phyloP scores from a whole-genome alignment of 1,140 invertebrate species.

The Drosophila biarmipes region DNA sequence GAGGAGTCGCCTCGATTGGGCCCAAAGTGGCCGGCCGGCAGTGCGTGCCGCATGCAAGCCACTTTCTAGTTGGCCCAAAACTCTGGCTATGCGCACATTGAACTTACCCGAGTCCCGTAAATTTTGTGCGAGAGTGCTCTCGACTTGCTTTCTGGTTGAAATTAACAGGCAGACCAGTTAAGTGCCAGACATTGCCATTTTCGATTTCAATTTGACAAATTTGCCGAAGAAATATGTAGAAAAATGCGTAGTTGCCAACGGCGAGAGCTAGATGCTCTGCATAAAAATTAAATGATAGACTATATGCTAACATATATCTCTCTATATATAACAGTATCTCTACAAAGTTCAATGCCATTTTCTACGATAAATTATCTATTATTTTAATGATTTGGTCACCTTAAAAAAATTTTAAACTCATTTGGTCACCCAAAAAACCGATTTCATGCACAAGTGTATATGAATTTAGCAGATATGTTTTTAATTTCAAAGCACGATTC shows the following conservation, averaged over 20 bases:
- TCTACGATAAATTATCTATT: no score
- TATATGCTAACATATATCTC: no score
- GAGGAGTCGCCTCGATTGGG: background rate
- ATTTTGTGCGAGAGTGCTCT: conserved; percentile 28
- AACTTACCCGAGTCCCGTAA: conserved; percentile 63
- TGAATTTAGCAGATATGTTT: no score
- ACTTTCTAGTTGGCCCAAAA: conserved; percentile 72
- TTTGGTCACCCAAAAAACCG: no score
- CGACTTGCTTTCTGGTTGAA: conserved; percentile 20
- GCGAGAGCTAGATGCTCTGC: background rate
- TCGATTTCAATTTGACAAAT: conserved; percentile 72
- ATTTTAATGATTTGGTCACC: no score
- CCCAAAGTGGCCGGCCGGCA: conserved; percentile 7
- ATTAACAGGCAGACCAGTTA: conserved; percentile 61
- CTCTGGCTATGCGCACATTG: conserved; percentile 68
- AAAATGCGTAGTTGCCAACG: background rate
- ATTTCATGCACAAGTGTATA: no score
- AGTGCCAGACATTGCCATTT: conserved; percentile 60
- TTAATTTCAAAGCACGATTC: no score
- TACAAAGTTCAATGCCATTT: no score
- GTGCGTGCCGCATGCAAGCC: conserved; percentile 70
- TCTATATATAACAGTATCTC: no score
- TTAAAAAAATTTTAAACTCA: no score
- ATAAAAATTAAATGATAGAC: background rate
- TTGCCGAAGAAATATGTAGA: conserved; percentile 52